Base-by-base conservation (phyloP, 2,113 vertebrate genomes). In the Falco punctatus region DNA sequence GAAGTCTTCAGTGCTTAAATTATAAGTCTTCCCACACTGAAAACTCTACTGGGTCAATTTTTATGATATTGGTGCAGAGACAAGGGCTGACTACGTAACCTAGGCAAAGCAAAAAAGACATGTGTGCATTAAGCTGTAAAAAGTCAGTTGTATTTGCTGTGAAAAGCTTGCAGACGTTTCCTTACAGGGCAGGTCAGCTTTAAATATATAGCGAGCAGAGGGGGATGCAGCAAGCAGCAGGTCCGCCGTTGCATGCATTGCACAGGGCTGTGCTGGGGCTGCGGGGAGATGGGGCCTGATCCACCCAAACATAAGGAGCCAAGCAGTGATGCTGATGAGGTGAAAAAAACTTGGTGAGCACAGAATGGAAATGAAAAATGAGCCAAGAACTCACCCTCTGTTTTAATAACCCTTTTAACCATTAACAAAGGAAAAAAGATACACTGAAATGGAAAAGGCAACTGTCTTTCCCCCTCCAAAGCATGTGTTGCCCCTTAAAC, bases 151-250 rank as follows among this genome's bases (percentile, higher is more conserved):
- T 46, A 6, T 40, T 44, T 40, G 24, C 65, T 0, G 1, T 46
- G 65, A 33, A 67, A 35, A 69, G 9, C 42, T 69, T 73, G 42
- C 32, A 46, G 48, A 26, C 0, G 1, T 81, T 78, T 66, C 40
- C 11, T 17, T 40, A 17, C 20, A 12, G 32, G 73, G 23, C 61
- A 30, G 55, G 15, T 40, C 21, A 48, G 55, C 42, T 64, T 32
- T 20, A 13, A 52, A n/a, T 13, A 2, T 1, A 1, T 5, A 21
- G 5, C 0, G 1, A 20, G 19, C 13, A 38, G 42, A 62, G 66
- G 66, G 57, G 17, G 18, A 5, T 5, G 42, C 19, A 15, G 42
- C 22, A 49, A 33, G 48, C 24, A 51, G 23, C 51, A 14, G 33
- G 26, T 35, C 13, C 15, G 19, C 15, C 8, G n/a, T 24, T 51